Conservation (phyloP, 2,113 vertebrate species). For the Microcebus lehilahytsara region DNA sequence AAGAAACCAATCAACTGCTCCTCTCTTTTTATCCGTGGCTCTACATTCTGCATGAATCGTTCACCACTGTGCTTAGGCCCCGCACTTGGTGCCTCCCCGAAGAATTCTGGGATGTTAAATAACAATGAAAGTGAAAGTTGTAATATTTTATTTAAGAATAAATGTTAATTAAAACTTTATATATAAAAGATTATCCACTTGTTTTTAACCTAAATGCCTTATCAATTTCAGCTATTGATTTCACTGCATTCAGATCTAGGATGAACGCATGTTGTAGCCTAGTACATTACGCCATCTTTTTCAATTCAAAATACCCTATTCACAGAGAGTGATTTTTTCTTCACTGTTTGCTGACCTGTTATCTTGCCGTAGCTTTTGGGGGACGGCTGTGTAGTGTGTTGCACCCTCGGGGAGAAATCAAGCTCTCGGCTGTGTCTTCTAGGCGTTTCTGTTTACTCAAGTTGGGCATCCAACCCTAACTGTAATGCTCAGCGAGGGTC, state of each 20-base stretch:
- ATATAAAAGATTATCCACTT: conserved; percentile 10
- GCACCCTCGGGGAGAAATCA: neutral
- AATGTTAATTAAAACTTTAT: conserved; percentile 61
- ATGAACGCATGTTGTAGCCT: neutral
- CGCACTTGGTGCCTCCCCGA: neutral
- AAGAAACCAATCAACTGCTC: conserved; percentile 54
- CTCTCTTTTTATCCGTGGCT: conserved; percentile 33
- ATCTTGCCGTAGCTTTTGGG: neutral
- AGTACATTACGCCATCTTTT: neutral
- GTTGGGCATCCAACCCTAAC: neutral
- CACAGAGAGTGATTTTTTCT: neutral
- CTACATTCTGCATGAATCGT: conserved; percentile 56
- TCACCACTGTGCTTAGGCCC: conserved; percentile 29
- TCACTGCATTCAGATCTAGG: neutral
- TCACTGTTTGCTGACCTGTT: neutral
- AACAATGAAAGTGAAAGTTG: conserved; percentile 43
- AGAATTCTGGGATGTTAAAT: conserved; percentile 52
- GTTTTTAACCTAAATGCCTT: conserved; percentile 8
- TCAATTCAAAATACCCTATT: conserved; percentile 8
- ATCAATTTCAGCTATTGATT: conserved; percentile 29
- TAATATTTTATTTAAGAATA: conserved; percentile 48
- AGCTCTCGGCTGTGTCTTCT: neutral
- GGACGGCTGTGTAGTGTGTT: neutral
- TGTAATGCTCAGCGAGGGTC: neutral
- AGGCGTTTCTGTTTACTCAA: conserved; percentile 7